phyloP scores from a whole-genome alignment of 2,113 vertebrate species.

The Monarcha castaneiventris region DNA sequence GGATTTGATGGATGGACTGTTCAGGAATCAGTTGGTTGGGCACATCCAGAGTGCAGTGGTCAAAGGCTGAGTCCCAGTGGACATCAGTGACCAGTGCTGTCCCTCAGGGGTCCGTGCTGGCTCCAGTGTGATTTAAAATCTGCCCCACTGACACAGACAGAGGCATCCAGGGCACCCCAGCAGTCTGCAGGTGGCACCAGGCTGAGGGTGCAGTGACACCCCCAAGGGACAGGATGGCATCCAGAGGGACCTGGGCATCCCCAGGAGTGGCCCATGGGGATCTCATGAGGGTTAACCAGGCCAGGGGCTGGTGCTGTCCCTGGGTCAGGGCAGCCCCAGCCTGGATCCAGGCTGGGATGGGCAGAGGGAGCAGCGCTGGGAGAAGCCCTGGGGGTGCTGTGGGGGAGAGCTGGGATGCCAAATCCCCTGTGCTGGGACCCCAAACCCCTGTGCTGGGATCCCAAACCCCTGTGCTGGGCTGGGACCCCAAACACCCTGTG shows the following conservation, averaged over 20 bases:
- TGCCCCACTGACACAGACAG: background rate
- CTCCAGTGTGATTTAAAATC: background rate
- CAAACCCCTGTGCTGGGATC: background rate
- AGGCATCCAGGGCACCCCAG: background rate
- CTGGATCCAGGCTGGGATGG: too few species aligned
- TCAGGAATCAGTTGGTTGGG: background rate
- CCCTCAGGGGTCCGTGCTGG: background rate
- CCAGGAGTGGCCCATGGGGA: background rate
- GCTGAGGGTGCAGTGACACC: background rate
- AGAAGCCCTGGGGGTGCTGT: background rate
- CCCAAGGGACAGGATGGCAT: background rate
- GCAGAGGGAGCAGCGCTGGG: too few species aligned
- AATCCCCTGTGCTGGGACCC: background rate
- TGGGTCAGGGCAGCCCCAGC: background rate
- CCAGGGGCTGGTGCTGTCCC: too few species aligned
- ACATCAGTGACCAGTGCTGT: background rate
- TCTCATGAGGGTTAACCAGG: background rate
- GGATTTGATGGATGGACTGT: background rate
- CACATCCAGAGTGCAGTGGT: background rate
- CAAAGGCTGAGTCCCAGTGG: background rate
- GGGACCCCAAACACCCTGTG: background rate
- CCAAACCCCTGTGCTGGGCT: background rate
- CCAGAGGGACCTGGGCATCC: background rate
- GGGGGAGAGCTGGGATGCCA: background rate
- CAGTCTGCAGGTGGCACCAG: background rate